Evolutionary conservation across 2,888 invertebrate genomes (phyloP), one percentile per base, ranked within the genome.

Genomic region (Heteromurus nitidus): DNA sequence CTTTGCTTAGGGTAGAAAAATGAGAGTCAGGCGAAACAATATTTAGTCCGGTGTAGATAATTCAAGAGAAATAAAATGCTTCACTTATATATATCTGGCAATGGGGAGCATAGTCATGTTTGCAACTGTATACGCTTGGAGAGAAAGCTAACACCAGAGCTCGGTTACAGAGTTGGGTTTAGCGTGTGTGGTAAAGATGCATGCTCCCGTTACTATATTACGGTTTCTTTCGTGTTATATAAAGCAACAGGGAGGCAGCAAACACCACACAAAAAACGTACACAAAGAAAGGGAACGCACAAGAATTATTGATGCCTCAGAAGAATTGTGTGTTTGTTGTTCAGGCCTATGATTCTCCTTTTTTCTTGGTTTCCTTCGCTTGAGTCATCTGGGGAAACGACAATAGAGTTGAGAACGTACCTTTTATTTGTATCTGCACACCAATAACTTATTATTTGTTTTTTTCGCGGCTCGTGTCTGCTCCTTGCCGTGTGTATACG

Each of bases 291-390:
- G 31, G 64, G 42, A 50, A 44, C 73, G 68, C 18, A 31, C 68
- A 73, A 67, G 80, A 74, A 80, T 73, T 80, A 80, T 80, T 80
- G 80, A 80, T 73, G 80, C 73, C 80, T 80, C 73, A 67, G 67
- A 73, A 80, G 80, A 80, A 80, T 68, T 70, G 70, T 72, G 44
- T 72, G 20, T 79, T 72, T 44, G 67, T 67, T 73, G 58, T 62
- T 80, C 50, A 24, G n/a, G 30, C 62, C 36, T 73, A 31, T 72
- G 80, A 67, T 60, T 58, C 30, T 44, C 20, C 62, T 30, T 30
- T 36, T 64, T 58, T 58, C 47, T 62, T 55, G 58, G 36, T 67
- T 58, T 44, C 73, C 73, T 26, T 60, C 60, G 20, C 22, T 7
- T 24, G 55, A 76, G 26, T 68, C 80, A 67, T 73, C 60, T 67